A percentile compares a stretch with the other conserved stretches of the same genome.
phyloP scores from a whole-genome alignment of 2,113 vertebrate genomes.

The Sander vitreus region DNA sequence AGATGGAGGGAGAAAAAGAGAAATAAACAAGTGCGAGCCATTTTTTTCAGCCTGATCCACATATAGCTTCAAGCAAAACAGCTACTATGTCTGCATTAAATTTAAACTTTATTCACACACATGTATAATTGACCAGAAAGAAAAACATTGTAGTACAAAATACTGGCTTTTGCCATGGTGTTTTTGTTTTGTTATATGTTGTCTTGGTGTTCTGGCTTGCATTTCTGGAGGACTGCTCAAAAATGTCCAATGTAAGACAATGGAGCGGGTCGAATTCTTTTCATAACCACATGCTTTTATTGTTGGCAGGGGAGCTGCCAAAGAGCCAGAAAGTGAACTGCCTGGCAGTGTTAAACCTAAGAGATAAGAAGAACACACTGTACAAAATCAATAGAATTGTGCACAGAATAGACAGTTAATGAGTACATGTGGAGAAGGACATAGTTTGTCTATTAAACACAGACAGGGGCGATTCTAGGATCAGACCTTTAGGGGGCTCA shows the following conservation, averaged over 20 bases:
- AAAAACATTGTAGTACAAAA: background rate
- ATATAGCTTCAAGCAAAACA: conserved; percentile 18
- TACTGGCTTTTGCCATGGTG: background rate
- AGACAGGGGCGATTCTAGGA: background rate
- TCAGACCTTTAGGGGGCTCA: too few species aligned
- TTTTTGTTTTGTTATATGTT: conserved; percentile 8
- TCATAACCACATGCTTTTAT: conserved; percentile 25
- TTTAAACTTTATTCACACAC: background rate
- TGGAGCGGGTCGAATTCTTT: background rate
- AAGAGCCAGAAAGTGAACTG: conserved; percentile 28
- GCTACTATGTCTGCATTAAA: conserved; percentile 5
- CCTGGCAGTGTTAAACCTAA: background rate
- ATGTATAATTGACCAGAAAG: conserved; percentile 23
- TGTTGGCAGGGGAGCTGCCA: background rate
- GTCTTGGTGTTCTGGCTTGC: conserved; percentile 15
- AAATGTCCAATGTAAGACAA: background rate
- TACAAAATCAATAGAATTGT: background rate
- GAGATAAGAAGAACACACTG: background rate
- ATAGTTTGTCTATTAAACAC: conserved; percentile 4
- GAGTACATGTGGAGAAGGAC: conserved; percentile 1
- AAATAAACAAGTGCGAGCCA: conserved; percentile 12
- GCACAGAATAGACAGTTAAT: background rate
- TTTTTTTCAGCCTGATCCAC: background rate
- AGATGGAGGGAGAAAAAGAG: background rate
- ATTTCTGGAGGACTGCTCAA: conserved; percentile 6